Conservation (phyloP, 2,888 invertebrate species). For the Esperia sulphurella region DNA sequence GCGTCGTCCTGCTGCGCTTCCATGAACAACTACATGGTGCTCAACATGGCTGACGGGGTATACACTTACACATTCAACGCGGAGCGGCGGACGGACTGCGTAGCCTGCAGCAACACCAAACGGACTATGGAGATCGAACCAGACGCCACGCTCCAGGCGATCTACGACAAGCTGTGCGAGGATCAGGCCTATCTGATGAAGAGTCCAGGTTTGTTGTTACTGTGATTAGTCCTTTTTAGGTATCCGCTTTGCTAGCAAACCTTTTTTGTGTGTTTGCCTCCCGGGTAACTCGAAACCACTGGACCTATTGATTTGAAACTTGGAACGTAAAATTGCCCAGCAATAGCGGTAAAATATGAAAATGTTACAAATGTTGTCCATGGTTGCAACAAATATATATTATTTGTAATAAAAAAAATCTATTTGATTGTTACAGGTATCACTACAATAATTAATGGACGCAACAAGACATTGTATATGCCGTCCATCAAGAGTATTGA, state of each 20-base stretch:
- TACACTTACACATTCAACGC: slow-evolving; percentile 97
- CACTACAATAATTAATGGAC: slow-evolving; percentile 89
- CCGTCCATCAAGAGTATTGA: slow-evolving; percentile 95
- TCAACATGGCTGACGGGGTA: slow-evolving; percentile 97
- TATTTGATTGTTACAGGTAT: slow-evolving; percentile 74
- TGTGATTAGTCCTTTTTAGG: too few relatives aligned
- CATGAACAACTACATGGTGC: slow-evolving; percentile 97
- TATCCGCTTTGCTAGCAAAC: too few relatives aligned
- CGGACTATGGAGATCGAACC: slow-evolving; percentile 80
- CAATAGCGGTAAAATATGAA: too few relatives aligned
- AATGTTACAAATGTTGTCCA: too few relatives aligned
- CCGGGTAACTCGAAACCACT: too few relatives aligned
- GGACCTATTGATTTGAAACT: too few relatives aligned
- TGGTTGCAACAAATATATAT: too few relatives aligned
- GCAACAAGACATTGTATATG: slow-evolving; percentile 96
- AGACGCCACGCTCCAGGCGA: slow-evolving; percentile 84
- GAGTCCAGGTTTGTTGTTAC: slow-evolving; percentile 85
- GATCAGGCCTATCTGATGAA: slow-evolving; percentile 92
- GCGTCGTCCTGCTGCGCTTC: slow-evolving; percentile 94
- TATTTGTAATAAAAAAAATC: too few relatives aligned
- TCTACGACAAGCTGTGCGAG: slow-evolving; percentile 90
- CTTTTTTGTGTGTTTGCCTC: too few relatives aligned
- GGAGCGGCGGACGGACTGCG: slow-evolving; percentile 91
- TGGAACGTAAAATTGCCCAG: too few relatives aligned
- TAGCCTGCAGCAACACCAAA: slow-evolving; percentile 90